Conservation (phyloP, 2,888 invertebrate species). For the Meiosimyza decipiens region DNA sequence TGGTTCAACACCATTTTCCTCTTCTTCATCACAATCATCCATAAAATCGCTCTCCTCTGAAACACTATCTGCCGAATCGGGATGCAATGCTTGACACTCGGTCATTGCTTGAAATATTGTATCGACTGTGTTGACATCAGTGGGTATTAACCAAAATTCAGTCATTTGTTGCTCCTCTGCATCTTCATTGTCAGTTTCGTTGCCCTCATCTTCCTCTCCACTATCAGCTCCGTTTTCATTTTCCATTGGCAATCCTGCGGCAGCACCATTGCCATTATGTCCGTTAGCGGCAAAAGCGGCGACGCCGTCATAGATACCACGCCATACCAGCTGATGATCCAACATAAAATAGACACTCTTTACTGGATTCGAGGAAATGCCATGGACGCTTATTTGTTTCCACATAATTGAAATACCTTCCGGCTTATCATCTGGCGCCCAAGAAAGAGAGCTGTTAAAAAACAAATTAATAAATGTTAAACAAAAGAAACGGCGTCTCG, state of each 20-base stretch:
- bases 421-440: slow-evolving; percentile 58
- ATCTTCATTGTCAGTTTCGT: slow-evolving; percentile 58
- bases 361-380: slow-evolving; percentile 59
- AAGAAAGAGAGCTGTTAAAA: slow-evolving; percentile 58
- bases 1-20: slow-evolving; percentile 46
- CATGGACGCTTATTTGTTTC: slow-evolving; percentile 65
- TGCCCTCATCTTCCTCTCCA: slow-evolving; percentile 51
- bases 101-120: slow-evolving; percentile 80
- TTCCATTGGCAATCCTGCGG: slow-evolving; percentile 26
- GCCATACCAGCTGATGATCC: slow-evolving; percentile 62
- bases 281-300: slow-evolving; percentile 12
- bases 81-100: slow-evolving; percentile 83
- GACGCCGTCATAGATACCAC: slow-evolving; percentile 54
- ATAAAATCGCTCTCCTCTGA: slow-evolving; percentile 64
- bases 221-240: slow-evolving; percentile 45
- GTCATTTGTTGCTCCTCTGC: slow-evolving; percentile 70
- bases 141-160: slow-evolving; percentile 79
- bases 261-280: slow-evolving; percentile 42
- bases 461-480: background rate
- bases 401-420: slow-evolving; percentile 64
- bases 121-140: slow-evolving; percentile 72
- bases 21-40: slow-evolving; percentile 53
- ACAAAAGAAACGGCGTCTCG: slow-evolving; percentile 1
- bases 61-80: slow-evolving; percentile 75
- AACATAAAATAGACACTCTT: slow-evolving; percentile 65